phyloP scores from a whole-genome alignment of 2,113 vertebrate species.

The Corvus hawaiiensis region DNA sequence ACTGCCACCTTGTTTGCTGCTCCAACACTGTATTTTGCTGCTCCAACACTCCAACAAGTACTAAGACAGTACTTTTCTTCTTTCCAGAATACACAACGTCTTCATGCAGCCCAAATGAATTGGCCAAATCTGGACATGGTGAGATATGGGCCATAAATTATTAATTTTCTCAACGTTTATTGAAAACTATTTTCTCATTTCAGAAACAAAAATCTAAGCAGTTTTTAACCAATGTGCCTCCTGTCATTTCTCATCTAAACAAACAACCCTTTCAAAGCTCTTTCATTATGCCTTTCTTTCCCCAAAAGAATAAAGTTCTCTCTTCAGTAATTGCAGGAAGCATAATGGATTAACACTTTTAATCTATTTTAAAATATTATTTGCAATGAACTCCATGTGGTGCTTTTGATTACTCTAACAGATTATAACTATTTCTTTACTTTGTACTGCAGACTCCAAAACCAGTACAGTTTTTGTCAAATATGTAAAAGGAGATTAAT shows the following conservation, averaged over 20 bases:
- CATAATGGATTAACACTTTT: neutral
- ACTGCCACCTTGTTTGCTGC: neutral
- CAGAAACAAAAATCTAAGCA: neutral
- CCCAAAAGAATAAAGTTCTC: neutral
- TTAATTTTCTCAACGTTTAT: neutral
- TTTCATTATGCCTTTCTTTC: neutral
- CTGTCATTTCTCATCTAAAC: neutral
- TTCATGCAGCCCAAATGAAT: neutral
- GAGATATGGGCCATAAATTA: neutral
- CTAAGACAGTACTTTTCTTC: neutral
- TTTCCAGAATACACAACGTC: neutral
- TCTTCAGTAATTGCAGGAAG: neutral
- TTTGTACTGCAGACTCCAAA: neutral
- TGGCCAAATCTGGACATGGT: neutral
- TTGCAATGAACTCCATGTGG: neutral
- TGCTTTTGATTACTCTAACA: neutral
- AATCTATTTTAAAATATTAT: neutral
- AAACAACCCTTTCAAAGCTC: neutral
- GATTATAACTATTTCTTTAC: neutral
- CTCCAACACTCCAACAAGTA: no score
- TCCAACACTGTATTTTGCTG: neutral
- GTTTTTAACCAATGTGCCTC: neutral
- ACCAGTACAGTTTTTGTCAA: neutral
- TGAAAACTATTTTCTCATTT: neutral
- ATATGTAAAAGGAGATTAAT: neutral